Percentiles rank a stretch among this genome's conserved stretches.
Conservation (phyloP, 2,113 vertebrate genomes). For the Melospiza melodia region DNA sequence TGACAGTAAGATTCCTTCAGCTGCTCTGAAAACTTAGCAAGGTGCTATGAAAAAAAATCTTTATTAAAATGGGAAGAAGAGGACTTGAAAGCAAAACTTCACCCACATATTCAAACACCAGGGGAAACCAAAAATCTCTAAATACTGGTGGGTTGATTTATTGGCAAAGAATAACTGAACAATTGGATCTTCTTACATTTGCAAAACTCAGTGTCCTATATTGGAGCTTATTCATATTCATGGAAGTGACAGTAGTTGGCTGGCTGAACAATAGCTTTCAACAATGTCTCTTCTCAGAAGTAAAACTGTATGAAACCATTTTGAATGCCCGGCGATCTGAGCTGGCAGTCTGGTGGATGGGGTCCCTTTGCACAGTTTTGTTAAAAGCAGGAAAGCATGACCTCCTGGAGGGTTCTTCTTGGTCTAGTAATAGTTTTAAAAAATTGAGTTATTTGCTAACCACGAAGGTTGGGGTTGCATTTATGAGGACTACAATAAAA, state of each 20-base stretch:
- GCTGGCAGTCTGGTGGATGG: background rate
- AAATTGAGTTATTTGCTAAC: background rate
- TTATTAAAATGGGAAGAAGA: background rate
- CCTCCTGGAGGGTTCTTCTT: background rate
- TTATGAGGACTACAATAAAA: background rate
- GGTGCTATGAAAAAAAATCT: background rate
- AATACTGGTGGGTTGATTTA: background rate
- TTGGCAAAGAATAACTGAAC: slow-evolving; percentile 21
- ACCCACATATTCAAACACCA: background rate
- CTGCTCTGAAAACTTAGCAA: background rate
- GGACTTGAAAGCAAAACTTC: background rate
- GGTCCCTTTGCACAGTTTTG: background rate
- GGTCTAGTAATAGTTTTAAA: background rate
- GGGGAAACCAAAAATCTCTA: background rate
- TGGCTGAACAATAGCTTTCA: slow-evolving; percentile 42
- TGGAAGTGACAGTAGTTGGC: slow-evolving; percentile 43
- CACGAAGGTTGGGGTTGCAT: background rate
- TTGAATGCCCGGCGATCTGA: background rate
- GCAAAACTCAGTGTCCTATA: slow-evolving; percentile 42
- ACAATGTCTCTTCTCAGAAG: slow-evolving; percentile 20
- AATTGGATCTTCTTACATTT: slow-evolving; percentile 21
- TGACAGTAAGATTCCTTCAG: background rate
- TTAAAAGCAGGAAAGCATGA: background rate
- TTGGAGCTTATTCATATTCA: slow-evolving; percentile 58
- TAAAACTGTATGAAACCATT: slow-evolving; percentile 34